These are phyloP conservation scores for Drosophila siamana DNA, from an alignment of 2,888 invertebrate genomes.

Conservation along the genomic window DNA sequence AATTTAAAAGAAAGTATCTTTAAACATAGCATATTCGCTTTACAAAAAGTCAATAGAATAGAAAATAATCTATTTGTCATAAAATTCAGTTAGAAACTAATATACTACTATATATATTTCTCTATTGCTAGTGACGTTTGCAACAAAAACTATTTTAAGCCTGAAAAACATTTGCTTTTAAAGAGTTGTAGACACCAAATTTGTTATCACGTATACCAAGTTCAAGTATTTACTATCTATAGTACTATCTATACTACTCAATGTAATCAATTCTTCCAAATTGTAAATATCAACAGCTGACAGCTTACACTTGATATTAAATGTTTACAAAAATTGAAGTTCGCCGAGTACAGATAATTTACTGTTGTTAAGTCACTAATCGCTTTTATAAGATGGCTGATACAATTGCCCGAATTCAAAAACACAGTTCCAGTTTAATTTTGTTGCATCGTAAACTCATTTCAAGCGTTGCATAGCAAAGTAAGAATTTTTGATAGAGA, in stretches of 20 bases:
- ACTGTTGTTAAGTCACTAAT: neutral
- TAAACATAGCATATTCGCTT: too few relatives aligned
- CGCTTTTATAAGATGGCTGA: neutral
- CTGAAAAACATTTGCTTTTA: too few relatives aligned
- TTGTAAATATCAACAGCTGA: neutral
- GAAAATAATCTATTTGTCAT: too few relatives aligned
- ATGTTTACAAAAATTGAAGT: neutral
- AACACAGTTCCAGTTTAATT: neutral
- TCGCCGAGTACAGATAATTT: neutral
- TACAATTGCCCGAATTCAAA: neutral
- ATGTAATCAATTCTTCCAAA: too few relatives aligned
- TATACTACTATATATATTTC: too few relatives aligned
- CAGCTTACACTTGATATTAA: neutral
- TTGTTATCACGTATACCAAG: neutral
- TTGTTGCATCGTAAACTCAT: neutral
- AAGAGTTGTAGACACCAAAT: too few relatives aligned
- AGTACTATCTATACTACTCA: too few relatives aligned
- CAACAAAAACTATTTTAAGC: too few relatives aligned
- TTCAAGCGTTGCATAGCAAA: neutral
- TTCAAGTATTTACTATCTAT: neutral
- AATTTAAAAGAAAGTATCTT: too few relatives aligned
- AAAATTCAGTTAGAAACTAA: too few relatives aligned
- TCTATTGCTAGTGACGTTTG: too few relatives aligned
- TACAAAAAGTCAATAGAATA: too few relatives aligned
- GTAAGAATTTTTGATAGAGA: slow-evolving; percentile 14